Base-by-base conservation (phyloP, 2,797 vertebrate species). In the Thunnus albacares region DNA sequence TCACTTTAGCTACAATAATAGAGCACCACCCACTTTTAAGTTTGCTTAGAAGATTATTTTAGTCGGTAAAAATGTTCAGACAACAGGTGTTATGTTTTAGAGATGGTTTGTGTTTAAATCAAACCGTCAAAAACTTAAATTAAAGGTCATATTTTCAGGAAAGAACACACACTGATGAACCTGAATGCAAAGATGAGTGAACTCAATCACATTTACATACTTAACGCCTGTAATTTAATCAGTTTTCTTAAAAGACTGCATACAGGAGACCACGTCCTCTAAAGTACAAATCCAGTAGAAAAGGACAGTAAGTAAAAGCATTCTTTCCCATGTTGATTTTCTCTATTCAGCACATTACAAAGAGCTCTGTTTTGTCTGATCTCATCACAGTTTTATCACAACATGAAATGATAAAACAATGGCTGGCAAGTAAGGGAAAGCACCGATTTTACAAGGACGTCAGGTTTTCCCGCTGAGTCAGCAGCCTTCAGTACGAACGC, bases 381-480 rank as follows among this genome's bases (percentile, higher is more conserved):
- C 38, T 68, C 45, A 56, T 72, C 66, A 38, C 18, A 24, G 24
- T 72, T 75, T 76, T 61, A 81, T 80, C 71, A 49, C 43, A 57
- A 57, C 59, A 10, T 30, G 15, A 51, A 59, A 26, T 47, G 38
- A 79, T 65, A 51, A 76, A 76, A 85, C 86, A 77, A 67, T 71
- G 49, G 58, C 70, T 33, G 75, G 26, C 45, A 11, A 49, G 22
- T 24, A 47, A 26, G 45, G 59, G 51, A 67, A 81, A 79, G 35
- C 49, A 55, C 41, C 9, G 1, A 12, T 83, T 24, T 67, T 47
- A 75, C 28, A 77, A 59, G 69, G 69, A 64, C 22, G 74, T 75
- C 43, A 62, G 1, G 33, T 67, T 78, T 80, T 85, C 62, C 71
- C 65, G 77, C 77, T 67, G 73, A 87, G 65, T 92, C 87, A 83